Base-by-base conservation (phyloP, 2,888 invertebrate genomes). In the Rosalia funebris region DNA sequence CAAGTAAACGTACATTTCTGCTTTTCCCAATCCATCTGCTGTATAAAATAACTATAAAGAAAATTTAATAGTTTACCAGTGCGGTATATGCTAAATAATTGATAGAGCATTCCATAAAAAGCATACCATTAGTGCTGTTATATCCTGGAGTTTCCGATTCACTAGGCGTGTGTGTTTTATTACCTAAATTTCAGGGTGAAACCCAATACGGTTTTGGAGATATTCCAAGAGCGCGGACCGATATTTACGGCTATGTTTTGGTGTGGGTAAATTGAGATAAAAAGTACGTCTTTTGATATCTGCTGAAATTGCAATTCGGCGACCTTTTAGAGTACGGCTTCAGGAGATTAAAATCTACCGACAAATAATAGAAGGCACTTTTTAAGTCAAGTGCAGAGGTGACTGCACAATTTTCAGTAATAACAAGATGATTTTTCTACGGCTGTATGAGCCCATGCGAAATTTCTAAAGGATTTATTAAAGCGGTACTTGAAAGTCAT, bases 11-110 rank as follows among this genome's bases (percentile, higher is more conserved):
- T n/a, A n/a, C n/a, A n/a, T n/a, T n/a, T n/a, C n/a, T n/a, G n/a
- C 7, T 25, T 7, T 25, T 25, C 7, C 25, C 25, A 5, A 39
- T 19, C 19, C 12, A 41, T 4, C 2, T n/a, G 48, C 34, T 32
- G 60, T 46, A 60, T 56, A 60, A 60, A 60, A 60, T 56, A 39
- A 60, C 60, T 37, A 56, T 60, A 60, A 60, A 60, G 45, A 46
- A 17, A 32, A 44, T 52, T 45, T 50, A 60, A 56, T 50, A 46
- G 60, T 50, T 56, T 53, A 25, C 20, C 42, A 16, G 11, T 42
- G 32, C 42, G 32, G 42, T 25, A 14, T 42, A 42, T 42, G 42
- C 19, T 53, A 53, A 53, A 42, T 42, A 31, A 31, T 17, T 31
- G 41, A 41, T 42, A 14, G 32, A 12, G 1, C 16, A 16, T 42